These are phyloP conservation scores for Drosophila demipolita DNA, from an alignment of 2,888 invertebrate species.

Conservation along the genomic window DNA sequence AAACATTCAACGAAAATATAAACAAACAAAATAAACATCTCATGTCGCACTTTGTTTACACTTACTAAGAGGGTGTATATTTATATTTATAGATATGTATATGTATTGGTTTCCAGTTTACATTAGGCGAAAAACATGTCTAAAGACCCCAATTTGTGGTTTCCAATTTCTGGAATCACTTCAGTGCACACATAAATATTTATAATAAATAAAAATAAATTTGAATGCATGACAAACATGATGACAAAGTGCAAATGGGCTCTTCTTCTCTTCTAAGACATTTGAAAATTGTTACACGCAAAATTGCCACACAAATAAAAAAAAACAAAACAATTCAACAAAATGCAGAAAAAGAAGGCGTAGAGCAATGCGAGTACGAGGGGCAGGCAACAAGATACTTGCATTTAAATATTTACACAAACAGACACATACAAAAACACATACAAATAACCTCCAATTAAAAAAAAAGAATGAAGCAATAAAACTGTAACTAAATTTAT, in stretches of 20 bases:
- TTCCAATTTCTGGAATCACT: neutral
- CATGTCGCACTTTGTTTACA: conserved; percentile 9
- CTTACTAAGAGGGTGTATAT: neutral
- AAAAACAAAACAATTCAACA: conserved; percentile 20
- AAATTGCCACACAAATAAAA: conserved; percentile 49
- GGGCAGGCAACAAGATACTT: conserved; percentile 21
- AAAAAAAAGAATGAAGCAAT: conserved; percentile 51
- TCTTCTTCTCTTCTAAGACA: neutral
- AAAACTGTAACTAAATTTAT: conserved; percentile 54
- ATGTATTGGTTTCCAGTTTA: neutral
- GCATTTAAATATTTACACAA: conserved; percentile 22
- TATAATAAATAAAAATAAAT: neutral
- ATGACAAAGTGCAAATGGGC: conserved; percentile 4
- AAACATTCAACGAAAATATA: conserved; percentile 1
- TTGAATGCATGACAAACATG: neutral
- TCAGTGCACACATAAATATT: neutral
- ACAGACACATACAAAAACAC: neutral
- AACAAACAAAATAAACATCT: conserved; percentile 14
- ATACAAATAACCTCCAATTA: conserved; percentile 63
- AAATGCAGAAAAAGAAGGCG: conserved; percentile 29
- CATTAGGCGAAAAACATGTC: neutral
- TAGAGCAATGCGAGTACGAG: conserved; percentile 10
- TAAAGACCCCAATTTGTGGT: neutral
- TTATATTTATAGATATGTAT: neutral
- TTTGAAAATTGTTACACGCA: conserved; percentile 63